Conservation (phyloP, 2,888 invertebrate species). For the Drosophila eohydei region DNA sequence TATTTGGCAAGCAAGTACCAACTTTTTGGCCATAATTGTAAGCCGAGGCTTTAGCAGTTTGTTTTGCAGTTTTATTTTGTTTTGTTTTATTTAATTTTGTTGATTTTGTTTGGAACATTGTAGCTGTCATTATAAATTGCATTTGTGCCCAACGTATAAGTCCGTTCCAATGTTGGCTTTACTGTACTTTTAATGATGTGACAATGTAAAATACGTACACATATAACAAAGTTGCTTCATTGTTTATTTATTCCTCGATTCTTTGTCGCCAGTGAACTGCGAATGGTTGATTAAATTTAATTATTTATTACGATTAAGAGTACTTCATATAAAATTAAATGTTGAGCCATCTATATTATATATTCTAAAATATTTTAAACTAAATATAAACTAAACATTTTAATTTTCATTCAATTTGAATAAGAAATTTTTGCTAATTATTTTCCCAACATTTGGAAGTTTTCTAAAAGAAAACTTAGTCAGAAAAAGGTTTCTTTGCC, state of each 20-base stretch:
- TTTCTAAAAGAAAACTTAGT: too few species aligned
- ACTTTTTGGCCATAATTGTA: slow-evolving; percentile 69
- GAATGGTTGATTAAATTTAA: slow-evolving; percentile 7
- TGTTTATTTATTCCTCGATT: not conserved
- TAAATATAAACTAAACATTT: too few species aligned
- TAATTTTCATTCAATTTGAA: not conserved
- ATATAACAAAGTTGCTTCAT: not conserved
- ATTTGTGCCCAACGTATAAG: slow-evolving; percentile 57
- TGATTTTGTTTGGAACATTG: slow-evolving; percentile 37
- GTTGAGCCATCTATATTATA: not conserved
- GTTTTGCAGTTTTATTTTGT: slow-evolving; percentile 24
- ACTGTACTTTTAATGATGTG: slow-evolving; percentile 38
- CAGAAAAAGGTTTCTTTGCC: not conserved
- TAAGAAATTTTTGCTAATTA: not conserved
- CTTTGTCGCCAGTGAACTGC: not conserved
- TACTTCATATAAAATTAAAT: not conserved
- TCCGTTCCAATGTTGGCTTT: slow-evolving; percentile 35
- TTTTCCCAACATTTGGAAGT: too few species aligned
- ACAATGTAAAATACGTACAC: slow-evolving; percentile 21
- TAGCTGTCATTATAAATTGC: slow-evolving; percentile 75
- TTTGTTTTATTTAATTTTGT: slow-evolving; percentile 43
- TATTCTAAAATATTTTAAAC: not conserved
- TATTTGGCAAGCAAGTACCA: slow-evolving; percentile 51
- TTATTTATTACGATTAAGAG: not conserved
- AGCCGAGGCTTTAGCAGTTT: slow-evolving; percentile 41